Evolutionary conservation across 1,140 invertebrate genomes (phyloP), one percentile per base, ranked within the genome.

Genomic region (Drosophila willistoni): DNA sequence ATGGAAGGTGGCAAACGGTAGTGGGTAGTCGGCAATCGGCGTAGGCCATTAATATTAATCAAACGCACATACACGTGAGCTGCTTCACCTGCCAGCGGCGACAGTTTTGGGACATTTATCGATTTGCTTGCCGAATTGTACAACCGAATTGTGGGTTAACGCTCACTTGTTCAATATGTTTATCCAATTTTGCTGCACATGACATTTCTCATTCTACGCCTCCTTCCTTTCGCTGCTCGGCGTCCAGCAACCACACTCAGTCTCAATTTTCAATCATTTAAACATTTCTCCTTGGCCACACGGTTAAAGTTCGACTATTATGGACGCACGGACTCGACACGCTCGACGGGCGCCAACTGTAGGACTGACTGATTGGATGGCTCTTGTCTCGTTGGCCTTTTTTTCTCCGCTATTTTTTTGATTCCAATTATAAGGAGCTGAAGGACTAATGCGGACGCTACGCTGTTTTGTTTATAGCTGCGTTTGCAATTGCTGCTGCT

Each of bases 61-160:
- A 75, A 82, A 86, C 69, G 68, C 72, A 71, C 77, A 87, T 73
- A 87, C 84, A 82, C 73, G 73, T 77, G 70, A 67, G 68, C 56
- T 6, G 34, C 61, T 61, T 12, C 67, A 77, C 66, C 74, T 76
- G 72, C 25, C 65, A 25, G 34, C 33, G 47, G 25, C 54, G 54
- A 10, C 29, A 51, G 14, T 41, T 29, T 12, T 54, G 68, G 62
- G 79, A 68, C 75, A 68, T 71, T 87, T 86, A 86, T 86, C 82
- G 82, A 86, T 86, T 82, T 87, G 83, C 66, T 73, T 68, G 76
- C 79, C 83, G 71, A 79, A 85, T 85, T 87, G 74, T 87, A 68
- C 42, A 73, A 85, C 47, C 65, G 41, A 42, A 67, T 76, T 72
- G 5, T 57, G 63, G 47, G 60, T 22, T 42, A 33, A 44, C 19